Evolutionary conservation across 2,113 vertebrate species (phyloP), one percentile per base, ranked within the genome.

Genomic region (Brachyhypopomus gauderio): DNA sequence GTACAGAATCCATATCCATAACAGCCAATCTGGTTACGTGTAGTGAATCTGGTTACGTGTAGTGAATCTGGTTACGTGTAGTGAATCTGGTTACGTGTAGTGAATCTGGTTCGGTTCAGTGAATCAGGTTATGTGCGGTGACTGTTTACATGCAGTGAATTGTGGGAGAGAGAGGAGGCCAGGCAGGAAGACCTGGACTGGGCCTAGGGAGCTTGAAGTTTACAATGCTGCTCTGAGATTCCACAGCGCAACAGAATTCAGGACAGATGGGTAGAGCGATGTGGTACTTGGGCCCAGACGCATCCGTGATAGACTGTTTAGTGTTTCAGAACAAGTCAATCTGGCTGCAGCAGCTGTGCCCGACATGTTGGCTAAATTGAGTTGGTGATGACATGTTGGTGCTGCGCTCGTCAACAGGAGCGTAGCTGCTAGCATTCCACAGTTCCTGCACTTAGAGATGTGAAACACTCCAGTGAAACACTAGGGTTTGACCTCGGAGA

Each of bases 301-400:
- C 77, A 81, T 83, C 79, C 36, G 81, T 86, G 83, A 72, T 85
- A 78, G 27, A 60, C 41, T 85, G 81, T 84, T 86, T 83, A 84
- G 80, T 62, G 79, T 79, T 78, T 79, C 52, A 76, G 67, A 70
- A 75, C 56, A 73, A 82, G 77, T 80, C 87, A 84, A 78, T 86
- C 86, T 86, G 84, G 77, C 77, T 73, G 34, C 11, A 66, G 63
- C 84, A 85, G 84, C 82, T 87, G 86, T 82, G 77, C 69, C 73
- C 60, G 83, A 30, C 63, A 74, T 76, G 73, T 70, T 16, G 30
- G 7, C n/a, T 66, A 80, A 81, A 81, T 17, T 56, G 72, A 30
- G 19, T 34, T 74, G 25, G 27, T 34, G 62, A 22, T 22, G 17
- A 66, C 62, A 19, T 25, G 9, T 52, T 30, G 25, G 12, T 75